Evolutionary conservation across 2,797 vertebrate species (phyloP).

Genomic region (Anisognathus igniventris): DNA sequence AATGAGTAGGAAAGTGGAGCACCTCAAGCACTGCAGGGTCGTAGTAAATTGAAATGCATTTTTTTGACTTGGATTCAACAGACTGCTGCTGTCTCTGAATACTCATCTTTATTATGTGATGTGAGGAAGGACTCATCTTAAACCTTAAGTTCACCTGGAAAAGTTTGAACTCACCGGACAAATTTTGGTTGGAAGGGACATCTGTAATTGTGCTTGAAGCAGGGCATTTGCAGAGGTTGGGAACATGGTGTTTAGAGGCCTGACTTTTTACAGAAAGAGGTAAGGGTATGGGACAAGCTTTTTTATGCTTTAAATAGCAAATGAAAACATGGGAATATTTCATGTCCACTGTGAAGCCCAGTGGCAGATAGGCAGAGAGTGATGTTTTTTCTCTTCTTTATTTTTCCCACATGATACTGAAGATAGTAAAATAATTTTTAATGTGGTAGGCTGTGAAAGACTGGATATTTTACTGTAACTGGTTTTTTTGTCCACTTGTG

Average conservation of each 20-base stretch:
- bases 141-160: not conserved
- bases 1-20: not conserved
- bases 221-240: not conserved
- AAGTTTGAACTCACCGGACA: not conserved
- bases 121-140: not conserved
- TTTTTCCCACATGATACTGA: not conserved
- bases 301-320: not conserved
- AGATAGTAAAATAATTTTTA: not conserved
- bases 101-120: not conserved
- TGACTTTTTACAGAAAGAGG: not conserved
- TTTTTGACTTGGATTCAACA: not conserved
- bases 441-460: not conserved
- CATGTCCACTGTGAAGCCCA: not conserved
- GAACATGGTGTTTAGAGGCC: not conserved
- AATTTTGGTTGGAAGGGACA: not conserved
- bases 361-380: not conserved
- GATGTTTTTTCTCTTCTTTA: not conserved
- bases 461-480: not conserved
- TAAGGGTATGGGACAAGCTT: not conserved
- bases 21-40: not conserved
- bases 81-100: not conserved
- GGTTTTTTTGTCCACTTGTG: rapidly evolving
- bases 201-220: not conserved
- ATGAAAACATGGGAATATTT: not conserved
- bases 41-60: not conserved